These are phyloP conservation scores for Augochlora pura DNA, from an alignment of 1,140 invertebrate species.

Conservation along the genomic window DNA sequence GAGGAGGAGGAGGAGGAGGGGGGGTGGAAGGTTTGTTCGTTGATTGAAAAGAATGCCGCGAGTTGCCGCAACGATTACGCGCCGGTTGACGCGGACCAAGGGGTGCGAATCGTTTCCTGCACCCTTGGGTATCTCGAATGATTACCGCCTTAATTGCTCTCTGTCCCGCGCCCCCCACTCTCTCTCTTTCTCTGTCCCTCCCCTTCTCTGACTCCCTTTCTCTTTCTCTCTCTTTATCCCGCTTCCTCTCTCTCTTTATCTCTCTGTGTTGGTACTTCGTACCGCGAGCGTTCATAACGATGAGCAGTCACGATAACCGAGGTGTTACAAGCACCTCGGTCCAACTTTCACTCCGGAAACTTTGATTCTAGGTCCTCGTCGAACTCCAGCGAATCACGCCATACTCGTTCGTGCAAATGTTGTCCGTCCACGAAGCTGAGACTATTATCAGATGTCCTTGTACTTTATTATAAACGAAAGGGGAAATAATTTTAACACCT, in stretches of 20 bases:
- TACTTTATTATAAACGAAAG: no score
- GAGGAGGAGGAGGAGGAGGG: no score
- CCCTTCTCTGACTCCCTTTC: no score
- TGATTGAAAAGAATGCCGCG: constrained; percentile 24
- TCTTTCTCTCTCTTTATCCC: no score
- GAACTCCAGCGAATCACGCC: not conserved
- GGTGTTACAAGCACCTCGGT: not conserved
- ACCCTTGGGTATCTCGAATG: not conserved
- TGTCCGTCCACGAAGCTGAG: not conserved
- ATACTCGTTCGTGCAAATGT: not conserved
- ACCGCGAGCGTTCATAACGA: not conserved
- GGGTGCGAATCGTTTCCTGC: not conserved
- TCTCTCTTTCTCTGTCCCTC: no score
- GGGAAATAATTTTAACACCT: no score
- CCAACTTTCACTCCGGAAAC: constrained; percentile 17
- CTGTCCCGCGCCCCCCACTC: no score
- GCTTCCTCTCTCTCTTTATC: no score
- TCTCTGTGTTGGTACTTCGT: constrained; percentile 46
- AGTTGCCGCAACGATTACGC: constrained; percentile 38
- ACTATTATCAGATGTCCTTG: no score
- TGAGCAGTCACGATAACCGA: not conserved
- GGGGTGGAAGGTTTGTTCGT: constrained; percentile 23
- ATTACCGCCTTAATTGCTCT: constrained; percentile 18
- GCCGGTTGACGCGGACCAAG: not conserved
- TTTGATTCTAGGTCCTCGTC: not conserved